phyloP scores from a whole-genome alignment of 2,113 vertebrate species.

The Hippocampus mohnikei region DNA sequence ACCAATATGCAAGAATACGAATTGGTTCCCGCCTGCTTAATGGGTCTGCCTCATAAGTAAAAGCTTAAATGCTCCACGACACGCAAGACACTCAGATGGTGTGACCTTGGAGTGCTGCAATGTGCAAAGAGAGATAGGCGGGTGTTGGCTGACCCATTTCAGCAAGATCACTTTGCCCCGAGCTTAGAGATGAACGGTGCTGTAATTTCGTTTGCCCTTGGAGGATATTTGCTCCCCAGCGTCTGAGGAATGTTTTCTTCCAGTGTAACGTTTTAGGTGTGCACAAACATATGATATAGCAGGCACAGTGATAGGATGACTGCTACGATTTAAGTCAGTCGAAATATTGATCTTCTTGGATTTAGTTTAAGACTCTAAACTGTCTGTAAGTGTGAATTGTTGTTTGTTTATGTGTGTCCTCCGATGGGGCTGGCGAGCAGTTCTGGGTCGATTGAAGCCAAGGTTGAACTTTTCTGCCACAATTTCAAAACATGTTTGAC shows the following conservation, averaged over 20 bases:
- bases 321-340: neutral
- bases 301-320: neutral
- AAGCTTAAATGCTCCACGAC: conserved; percentile 17
- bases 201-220: conserved; percentile 29
- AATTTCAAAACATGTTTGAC: neutral
- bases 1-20: neutral
- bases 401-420: too few species aligned
- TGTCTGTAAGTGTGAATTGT: too few species aligned
- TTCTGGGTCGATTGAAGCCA: neutral
- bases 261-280: neutral
- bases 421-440: too few species aligned
- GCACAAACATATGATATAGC: neutral
- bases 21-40: neutral
- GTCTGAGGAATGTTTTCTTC: conserved; percentile 1
- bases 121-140: conserved; percentile 40
- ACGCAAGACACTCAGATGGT: conserved; percentile 19
- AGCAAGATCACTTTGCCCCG: conserved; percentile 43
- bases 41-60: neutral
- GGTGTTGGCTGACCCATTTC: conserved; percentile 61
- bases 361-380: too few species aligned
- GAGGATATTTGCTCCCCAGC: conserved; percentile 14
- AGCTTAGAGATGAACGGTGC: conserved; percentile 24
- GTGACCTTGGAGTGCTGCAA: conserved; percentile 57
- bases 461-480: neutral
- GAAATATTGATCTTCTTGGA: neutral